phyloP scores from a whole-genome alignment of 2,888 invertebrate species.

The Alloscopus bannaensis region DNA sequence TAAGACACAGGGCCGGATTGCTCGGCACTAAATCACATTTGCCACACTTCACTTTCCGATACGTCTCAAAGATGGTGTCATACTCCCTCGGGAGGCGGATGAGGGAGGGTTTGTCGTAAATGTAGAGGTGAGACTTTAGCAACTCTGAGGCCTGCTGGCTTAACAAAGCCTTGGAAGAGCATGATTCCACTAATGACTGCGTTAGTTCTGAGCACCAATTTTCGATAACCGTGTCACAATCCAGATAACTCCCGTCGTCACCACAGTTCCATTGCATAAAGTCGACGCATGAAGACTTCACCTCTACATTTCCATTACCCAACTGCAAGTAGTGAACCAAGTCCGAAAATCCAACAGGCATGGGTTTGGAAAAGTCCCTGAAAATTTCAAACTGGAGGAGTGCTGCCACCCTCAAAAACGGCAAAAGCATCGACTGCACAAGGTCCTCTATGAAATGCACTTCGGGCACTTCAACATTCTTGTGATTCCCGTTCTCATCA shows the following conservation, averaged over 20 bases:
- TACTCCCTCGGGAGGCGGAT: constrained; percentile 61
- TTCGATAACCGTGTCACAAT: constrained; percentile 38
- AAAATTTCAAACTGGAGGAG: constrained; percentile 39
- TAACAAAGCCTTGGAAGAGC: background rate
- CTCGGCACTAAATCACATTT: constrained; percentile 62
- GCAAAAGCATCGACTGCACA: constrained; percentile 45
- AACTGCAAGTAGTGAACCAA: constrained; percentile 28
- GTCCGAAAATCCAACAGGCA: constrained; percentile 11
- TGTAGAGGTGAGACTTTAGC: constrained; percentile 50
- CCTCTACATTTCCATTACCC: constrained; percentile 12
- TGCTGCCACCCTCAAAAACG: constrained; percentile 48
- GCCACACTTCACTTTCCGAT: constrained; percentile 50
- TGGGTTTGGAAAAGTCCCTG: background rate
- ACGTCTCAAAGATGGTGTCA: constrained; percentile 64
- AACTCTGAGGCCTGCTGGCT: constrained; percentile 30
- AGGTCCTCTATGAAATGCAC: constrained; percentile 34
- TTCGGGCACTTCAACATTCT: constrained; percentile 43
- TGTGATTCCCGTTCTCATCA: constrained; percentile 58
- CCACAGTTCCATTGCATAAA: constrained; percentile 34
- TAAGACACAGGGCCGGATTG: constrained; percentile 60
- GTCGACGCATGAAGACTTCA: constrained; percentile 33
- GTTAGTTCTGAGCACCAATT: constrained; percentile 58
- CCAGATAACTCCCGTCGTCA: background rate
- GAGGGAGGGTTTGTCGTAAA: constrained; percentile 57
- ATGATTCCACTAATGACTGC: constrained; percentile 19